Evolutionary conservation across 2,888 invertebrate genomes (phyloP), one percentile per base, ranked within the genome.

Genomic region (Mesorhabditis belari): DNA sequence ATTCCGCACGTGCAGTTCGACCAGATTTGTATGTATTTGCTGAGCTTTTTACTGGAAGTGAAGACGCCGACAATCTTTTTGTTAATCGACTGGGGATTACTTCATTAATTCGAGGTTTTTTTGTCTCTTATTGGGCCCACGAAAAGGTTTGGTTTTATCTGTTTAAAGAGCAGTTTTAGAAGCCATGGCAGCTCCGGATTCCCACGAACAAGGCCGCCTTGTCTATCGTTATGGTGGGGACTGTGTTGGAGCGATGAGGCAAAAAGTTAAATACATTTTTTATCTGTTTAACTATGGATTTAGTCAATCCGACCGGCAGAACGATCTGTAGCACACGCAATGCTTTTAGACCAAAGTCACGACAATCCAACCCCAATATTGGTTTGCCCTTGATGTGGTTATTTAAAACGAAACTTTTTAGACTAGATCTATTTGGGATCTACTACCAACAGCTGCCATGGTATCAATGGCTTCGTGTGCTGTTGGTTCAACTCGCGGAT

Each of bases 11-110:
- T 25, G 79, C 79, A 86, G 87, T 93, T 12, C 87, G 89, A 70
- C 92, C 94, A 0, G 89, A 98, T 82, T 85, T 99, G 71, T 98
- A 92, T 83, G 92, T 98, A 58, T 90, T 91, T n/a, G 98, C 96
- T 2, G 98, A 98, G 84, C 85, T 98, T 61, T 98, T 98, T 83
- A 98, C 98, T 12, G 91, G 93, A 82, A 91, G 90, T 23, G 94
- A 94, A 84, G 86, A 87, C 74, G 88, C 90, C 19, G 98, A 98
- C 83, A 96, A 96, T 83, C 88, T 95, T 76, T 99, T 96, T 83
- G 93, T 96, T 21, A 98, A 98, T 85, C 88, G 91, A 58, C 87
- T 96, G 73, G 95, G 95, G 64, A 91, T 98, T 74, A 92, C 90
- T 23, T 91, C 94, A 19, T 86, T 98, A 52, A 89, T 94, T 63